A percentile compares a stretch with the other conserved stretches of the same genome.
These are phyloP conservation scores for Sitobion miscanthi DNA, from an alignment of 1,140 invertebrate genomes.

Conservation along the genomic window DNA sequence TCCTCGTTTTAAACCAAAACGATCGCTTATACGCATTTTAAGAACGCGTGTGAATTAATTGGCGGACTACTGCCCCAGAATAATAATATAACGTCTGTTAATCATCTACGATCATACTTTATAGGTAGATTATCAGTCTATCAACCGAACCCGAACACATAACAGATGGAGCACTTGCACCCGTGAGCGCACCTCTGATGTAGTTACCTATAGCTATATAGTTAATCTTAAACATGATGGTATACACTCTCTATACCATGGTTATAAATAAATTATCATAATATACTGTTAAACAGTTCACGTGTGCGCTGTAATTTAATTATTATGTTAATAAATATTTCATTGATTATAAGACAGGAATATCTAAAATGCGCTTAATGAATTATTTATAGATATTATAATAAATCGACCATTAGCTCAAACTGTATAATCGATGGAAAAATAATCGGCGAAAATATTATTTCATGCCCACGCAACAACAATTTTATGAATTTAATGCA, in stretches of 20 bases:
- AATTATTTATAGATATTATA: neutral
- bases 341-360: neutral
- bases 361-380: neutral
- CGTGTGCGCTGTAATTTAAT: neutral
- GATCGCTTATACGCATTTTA: neutral
- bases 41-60: neutral
- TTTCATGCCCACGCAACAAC: neutral
- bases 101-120: neutral
- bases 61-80: neutral
- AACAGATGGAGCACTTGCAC: neutral
- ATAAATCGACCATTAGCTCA: neutral
- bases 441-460: neutral
- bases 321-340: neutral
- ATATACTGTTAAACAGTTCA: neutral
- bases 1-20: neutral
- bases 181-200: neutral
- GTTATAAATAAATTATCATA: slow-evolving; percentile 9
- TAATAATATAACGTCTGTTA: neutral
- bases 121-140: neutral
- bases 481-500: neutral
- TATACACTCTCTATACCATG: neutral
- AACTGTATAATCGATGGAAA: neutral
- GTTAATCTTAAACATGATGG: neutral
- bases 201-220: neutral
- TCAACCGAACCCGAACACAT: neutral